Evolutionary conservation across 2,797 vertebrate species (phyloP), one percentile per base, ranked within the genome.

Genomic region (Thalassophryne amazonica): DNA sequence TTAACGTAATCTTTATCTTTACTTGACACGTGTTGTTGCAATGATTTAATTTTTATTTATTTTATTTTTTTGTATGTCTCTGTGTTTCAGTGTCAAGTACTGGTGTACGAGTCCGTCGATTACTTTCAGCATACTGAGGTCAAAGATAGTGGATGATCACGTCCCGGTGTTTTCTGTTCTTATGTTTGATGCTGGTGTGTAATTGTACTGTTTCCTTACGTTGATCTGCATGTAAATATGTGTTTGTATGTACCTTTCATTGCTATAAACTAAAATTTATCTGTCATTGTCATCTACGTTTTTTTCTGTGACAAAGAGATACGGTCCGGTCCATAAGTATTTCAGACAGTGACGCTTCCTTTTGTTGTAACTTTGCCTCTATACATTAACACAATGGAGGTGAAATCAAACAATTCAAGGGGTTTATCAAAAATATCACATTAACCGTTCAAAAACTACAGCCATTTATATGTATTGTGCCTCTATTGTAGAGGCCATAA

Each of bases 61-160:
- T 7, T 2, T 2, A n/a, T n/a, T 7, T 36, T 18, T 37, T 13
- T 24, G 1, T 42, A 9, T 41, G 11, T 39, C 15, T 50, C 1
- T 53, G 15, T 67, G 9, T 67, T 61, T 40, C 60, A 85, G 85
- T 70, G 72, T 15, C 68, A 86, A 43, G 82, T 86, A 1, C 18
- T 33, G 0, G 19, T 84, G 40, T 86, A 86, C 4, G 83, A 85
- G n/a, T 79, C 81, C 30, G 15, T 70, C 0, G 62, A 72, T 22
- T 84, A 86, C 37, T 88, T 81, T 7, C 64, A 81, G 0, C 54
- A 7, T 1, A 58, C 42, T 45, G 50, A 78, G 30, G 33, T 16
- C 22, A 69, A 77, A 60, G 37, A 27, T 31, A 60, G 58, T 4
- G 28, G 3, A 22, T 84, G 40, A 78, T 24, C 23, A n/a, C 19